phyloP scores from a whole-genome alignment of 2,888 invertebrate genomes.

The Andricus curvator region DNA sequence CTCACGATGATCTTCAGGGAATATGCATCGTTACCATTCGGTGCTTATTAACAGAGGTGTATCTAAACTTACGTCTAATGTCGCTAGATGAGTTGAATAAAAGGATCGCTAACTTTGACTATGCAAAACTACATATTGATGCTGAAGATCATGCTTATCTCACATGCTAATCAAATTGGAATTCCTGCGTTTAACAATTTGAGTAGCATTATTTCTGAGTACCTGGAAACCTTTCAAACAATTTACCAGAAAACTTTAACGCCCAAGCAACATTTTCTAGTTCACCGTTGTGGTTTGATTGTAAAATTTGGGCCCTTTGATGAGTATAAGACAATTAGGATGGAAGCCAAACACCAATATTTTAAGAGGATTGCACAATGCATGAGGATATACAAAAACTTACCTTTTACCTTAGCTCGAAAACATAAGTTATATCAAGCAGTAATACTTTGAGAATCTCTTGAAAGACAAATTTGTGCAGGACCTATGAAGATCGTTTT shows the following conservation, averaged over 20 bases:
- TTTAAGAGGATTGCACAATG: slow-evolving; percentile 39
- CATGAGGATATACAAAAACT: neutral
- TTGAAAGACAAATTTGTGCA: no score
- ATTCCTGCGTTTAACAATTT: neutral
- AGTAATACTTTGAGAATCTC: no score
- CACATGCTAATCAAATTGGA: neutral
- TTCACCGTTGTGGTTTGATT: slow-evolving; percentile 43
- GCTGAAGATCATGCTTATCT: slow-evolving; percentile 5
- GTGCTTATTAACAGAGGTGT: no score
- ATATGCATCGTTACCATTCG: no score
- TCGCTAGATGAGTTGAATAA: no score
- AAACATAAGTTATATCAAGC: neutral
- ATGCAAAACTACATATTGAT: slow-evolving; percentile 11
- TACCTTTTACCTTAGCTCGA: neutral
- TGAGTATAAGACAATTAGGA: slow-evolving; percentile 36
- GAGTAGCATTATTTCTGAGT: slow-evolving; percentile 1
- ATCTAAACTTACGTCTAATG: no score
- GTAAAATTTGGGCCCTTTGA: slow-evolving; percentile 40
- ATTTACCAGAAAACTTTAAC: slow-evolving; percentile 31
- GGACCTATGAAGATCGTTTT: no score
- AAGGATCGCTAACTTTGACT: no score
- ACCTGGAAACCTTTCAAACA: slow-evolving; percentile 27
- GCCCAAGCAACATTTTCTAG: slow-evolving; percentile 44
- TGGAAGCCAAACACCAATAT: slow-evolving; percentile 39
- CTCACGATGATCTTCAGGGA: no score